phyloP scores from a whole-genome alignment of 2,113 vertebrate genomes.

The Tonatia bakeri region DNA sequence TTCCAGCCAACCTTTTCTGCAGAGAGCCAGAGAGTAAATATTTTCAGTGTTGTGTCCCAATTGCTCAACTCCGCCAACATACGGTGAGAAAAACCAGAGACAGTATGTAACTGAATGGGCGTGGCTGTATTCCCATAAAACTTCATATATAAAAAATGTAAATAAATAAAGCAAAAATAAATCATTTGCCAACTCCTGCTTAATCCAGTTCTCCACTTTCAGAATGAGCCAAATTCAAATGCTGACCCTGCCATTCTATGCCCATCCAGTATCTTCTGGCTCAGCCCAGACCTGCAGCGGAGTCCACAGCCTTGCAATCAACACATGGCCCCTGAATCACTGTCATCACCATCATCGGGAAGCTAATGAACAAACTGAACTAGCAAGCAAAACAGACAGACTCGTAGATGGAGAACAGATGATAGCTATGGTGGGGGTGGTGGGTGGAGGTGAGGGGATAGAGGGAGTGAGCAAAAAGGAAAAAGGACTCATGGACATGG shows the following conservation, averaged over 20 bases:
- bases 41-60: neutral
- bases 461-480: too few species aligned
- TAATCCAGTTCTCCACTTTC: neutral
- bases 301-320: neutral
- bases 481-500: too few species aligned
- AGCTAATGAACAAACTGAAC: neutral
- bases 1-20: neutral
- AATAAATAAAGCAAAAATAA: neutral
- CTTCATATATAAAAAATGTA: neutral
- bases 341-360: neutral
- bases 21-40: neutral
- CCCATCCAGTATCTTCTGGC: neutral
- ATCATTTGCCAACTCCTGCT: neutral
- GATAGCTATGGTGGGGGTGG: too few species aligned
- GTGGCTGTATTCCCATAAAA: neutral
- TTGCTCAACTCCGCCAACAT: neutral
- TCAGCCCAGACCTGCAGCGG: neutral
- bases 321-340: neutral
- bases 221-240: neutral
- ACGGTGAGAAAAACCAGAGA: neutral
- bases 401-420: too few species aligned
- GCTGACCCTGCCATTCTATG: neutral
- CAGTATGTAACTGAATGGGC: neutral
- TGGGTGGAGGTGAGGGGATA: too few species aligned
- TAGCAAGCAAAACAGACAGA: too few species aligned